phyloP scores from a whole-genome alignment of 2,113 vertebrate species.

The Hemiscyllium ocellatum region DNA sequence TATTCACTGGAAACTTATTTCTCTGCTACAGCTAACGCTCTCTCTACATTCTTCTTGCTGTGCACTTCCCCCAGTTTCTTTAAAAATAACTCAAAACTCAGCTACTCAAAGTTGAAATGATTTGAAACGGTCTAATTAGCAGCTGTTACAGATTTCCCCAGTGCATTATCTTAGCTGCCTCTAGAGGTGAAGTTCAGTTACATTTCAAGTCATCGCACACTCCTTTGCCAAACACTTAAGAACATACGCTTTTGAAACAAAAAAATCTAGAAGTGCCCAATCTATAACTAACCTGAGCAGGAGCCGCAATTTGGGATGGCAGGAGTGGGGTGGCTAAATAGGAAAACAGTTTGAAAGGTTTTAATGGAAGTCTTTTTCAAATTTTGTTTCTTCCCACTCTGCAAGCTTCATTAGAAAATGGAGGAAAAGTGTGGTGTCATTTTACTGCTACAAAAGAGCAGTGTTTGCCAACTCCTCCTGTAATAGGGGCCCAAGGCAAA shows the following conservation, averaged over 20 bases:
- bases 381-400: constrained; percentile 57
- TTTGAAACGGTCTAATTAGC: neutral
- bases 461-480: constrained; percentile 53
- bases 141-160: neutral
- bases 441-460: constrained; percentile 53
- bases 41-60: neutral
- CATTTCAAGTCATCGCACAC: neutral
- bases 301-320: constrained; percentile 43
- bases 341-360: constrained; percentile 45
- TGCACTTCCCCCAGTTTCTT: neutral
- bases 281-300: constrained; percentile 51
- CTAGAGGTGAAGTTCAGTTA: constrained; percentile 10
- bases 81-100: neutral
- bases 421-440: constrained; percentile 59
- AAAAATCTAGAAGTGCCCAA: neutral
- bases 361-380: constrained; percentile 53
- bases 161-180: neutral
- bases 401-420: constrained; percentile 58
- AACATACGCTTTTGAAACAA: neutral
- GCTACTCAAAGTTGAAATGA: neutral
- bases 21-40: neutral
- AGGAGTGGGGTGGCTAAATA: neutral
- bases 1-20: neutral
- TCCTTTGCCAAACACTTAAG: neutral
- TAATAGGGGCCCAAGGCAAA: constrained; percentile 49